These are phyloP conservation scores for Trypoxylus dichotomus DNA, from an alignment of 1,140 invertebrate genomes.

Conservation along the genomic window DNA sequence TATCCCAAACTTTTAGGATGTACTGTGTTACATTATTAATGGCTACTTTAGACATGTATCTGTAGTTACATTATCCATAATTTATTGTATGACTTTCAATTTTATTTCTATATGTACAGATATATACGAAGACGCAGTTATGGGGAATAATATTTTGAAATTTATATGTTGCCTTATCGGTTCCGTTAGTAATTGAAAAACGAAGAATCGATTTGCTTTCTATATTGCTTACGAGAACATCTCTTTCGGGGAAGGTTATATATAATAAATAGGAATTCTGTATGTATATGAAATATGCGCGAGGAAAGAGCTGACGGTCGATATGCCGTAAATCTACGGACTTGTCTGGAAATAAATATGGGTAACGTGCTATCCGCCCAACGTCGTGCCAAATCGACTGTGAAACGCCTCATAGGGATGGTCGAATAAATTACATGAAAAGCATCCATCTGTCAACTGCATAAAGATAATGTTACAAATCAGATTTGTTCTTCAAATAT, in stretches of 20 bases:
- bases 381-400: slow-evolving; percentile 17
- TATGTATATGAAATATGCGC: slow-evolving; percentile 8
- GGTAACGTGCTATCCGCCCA: slow-evolving; percentile 11
- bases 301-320: slow-evolving; percentile 14
- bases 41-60: no score
- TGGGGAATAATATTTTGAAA: slow-evolving; percentile 9
- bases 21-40: background rate
- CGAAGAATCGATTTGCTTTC: slow-evolving; percentile 19
- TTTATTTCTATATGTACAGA: background rate
- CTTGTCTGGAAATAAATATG: slow-evolving; percentile 18
- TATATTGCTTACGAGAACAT: background rate
- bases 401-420: background rate
- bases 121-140: background rate
- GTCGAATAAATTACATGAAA: slow-evolving; percentile 3
- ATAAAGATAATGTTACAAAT: background rate
- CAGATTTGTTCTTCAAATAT: no score
- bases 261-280: slow-evolving; percentile 16
- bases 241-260: background rate
- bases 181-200: slow-evolving; percentile 20
- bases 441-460: background rate
- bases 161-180: slow-evolving; percentile 10
- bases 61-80: background rate
- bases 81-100: background rate
- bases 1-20: no score
- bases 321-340: slow-evolving; percentile 21